These are phyloP conservation scores for Lepeophtheirus nordmannii DNA, from an alignment of 2,888 invertebrate species.

Conservation along the genomic window DNA sequence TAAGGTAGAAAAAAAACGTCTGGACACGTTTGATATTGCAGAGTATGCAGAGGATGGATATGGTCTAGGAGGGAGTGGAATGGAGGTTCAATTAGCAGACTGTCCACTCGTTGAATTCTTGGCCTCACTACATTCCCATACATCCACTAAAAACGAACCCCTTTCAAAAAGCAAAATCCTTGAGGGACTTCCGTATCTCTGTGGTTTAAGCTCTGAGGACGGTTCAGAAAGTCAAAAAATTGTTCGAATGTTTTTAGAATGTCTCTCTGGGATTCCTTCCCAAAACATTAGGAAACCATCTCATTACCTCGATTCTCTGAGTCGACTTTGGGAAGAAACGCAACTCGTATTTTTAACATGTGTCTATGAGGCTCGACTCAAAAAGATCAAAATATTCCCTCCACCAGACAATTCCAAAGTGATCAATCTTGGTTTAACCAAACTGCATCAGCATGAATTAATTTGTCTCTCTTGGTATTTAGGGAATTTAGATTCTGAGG, in stretches of 20 bases:
- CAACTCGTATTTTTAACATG: slow-evolving; percentile 1
- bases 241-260: not conserved
- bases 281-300: not conserved
- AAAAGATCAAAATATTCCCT: slow-evolving; percentile 7
- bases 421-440: not conserved
- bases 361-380: slow-evolving; percentile 13
- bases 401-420: slow-evolving; percentile 5
- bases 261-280: not conserved
- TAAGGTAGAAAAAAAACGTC: not conserved
- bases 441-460: slow-evolving; percentile 8
- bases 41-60: not conserved
- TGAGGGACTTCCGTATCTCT: not conserved
- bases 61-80: not conserved
- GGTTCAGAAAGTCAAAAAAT: slow-evolving; percentile 1
- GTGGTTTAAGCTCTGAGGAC: slow-evolving; percentile 8
- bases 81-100: slow-evolving; percentile 13
- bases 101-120: slow-evolving; percentile 5
- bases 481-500: not conserved
- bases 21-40: slow-evolving; percentile 5
- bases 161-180: slow-evolving; percentile 5
- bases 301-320: slow-evolving; percentile 5
- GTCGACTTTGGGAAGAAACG: slow-evolving; percentile 8
- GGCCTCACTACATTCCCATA: not conserved
- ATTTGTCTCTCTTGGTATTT: slow-evolving; percentile 3
- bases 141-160: not conserved